Evolutionary conservation across 2,888 invertebrate species (phyloP).

Genomic region (Aethes cnicana): DNA sequence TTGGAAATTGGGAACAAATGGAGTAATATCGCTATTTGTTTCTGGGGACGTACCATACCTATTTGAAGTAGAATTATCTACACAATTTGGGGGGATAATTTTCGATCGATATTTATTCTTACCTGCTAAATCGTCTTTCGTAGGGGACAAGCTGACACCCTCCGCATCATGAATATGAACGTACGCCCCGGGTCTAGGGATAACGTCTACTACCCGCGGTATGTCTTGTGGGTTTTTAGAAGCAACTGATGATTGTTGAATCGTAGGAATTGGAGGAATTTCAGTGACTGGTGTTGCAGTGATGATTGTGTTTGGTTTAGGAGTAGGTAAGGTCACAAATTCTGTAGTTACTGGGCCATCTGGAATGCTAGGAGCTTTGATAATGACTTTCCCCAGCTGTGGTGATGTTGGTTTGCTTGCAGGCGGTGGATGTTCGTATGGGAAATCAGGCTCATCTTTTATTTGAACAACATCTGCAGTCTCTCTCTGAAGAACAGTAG

Average conservation of each 20-base stretch:
- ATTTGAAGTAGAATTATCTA: slow-evolving; percentile 46
- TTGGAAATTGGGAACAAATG: slow-evolving; percentile 75
- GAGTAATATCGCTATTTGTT: slow-evolving; percentile 59
- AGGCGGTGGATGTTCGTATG: slow-evolving; percentile 65
- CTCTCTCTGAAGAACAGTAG: slow-evolving; percentile 65
- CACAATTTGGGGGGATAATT: slow-evolving; percentile 47
- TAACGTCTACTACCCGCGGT: slow-evolving; percentile 72
- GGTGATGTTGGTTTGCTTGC: slow-evolving; percentile 83
- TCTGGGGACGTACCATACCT: slow-evolving; percentile 47
- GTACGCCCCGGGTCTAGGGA: slow-evolving; percentile 84
- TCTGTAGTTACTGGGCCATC: slow-evolving; percentile 77
- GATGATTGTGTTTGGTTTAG: slow-evolving; percentile 84
- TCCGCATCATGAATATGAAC: slow-evolving; percentile 87
- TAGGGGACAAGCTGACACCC: slow-evolving; percentile 82
- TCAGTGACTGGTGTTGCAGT: slow-evolving; percentile 78
- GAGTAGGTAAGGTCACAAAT: slow-evolving; percentile 81
- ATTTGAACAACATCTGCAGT: slow-evolving; percentile 67
- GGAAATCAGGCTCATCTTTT: slow-evolving; percentile 73
- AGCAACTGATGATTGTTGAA: slow-evolving; percentile 46
- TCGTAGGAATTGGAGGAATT: slow-evolving; percentile 46
- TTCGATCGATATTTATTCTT: slow-evolving; percentile 74
- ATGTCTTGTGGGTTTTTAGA: slow-evolving; percentile 61
- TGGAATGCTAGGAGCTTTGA: slow-evolving; percentile 77
- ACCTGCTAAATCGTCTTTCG: slow-evolving; percentile 87
- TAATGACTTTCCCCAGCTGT: slow-evolving; percentile 85